phyloP scores from a whole-genome alignment of 1,140 invertebrate species.

The Protaetia brevitarsis region DNA sequence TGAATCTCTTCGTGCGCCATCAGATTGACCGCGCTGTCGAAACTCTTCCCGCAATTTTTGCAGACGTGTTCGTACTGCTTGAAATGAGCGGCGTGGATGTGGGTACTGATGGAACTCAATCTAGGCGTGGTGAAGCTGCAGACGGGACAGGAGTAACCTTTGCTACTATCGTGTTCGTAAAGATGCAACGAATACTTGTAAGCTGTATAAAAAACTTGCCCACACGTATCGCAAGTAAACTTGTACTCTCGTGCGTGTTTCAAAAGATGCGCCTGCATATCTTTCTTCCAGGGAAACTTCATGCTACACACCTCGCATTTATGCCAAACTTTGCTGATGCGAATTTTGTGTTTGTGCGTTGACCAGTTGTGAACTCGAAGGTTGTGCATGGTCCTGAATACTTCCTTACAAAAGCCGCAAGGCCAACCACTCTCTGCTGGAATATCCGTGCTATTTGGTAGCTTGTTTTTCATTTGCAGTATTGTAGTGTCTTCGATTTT shows the following conservation, averaged over 20 bases:
- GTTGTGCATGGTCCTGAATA: background rate
- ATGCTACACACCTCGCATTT: background rate
- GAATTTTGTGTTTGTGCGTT: background rate
- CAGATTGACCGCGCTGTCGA: conserved; percentile 38
- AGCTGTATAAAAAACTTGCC: background rate
- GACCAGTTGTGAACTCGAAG: background rate
- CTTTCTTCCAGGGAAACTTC: conserved; percentile 19
- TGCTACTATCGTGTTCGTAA: conserved; percentile 9
- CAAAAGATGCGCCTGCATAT: conserved; percentile 43
- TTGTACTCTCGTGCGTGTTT: conserved; percentile 24
- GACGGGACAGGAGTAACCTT: conserved; percentile 28
- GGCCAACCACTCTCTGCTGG: no score
- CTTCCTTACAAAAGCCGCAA: background rate
- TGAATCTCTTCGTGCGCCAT: conserved; percentile 62
- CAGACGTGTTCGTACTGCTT: conserved; percentile 49
- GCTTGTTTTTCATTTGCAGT: no score
- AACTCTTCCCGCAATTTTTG: conserved; percentile 53
- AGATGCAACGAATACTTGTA: conserved; percentile 37
- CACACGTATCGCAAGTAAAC: background rate
- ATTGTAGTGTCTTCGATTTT: no score
- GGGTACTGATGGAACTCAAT: conserved; percentile 33
- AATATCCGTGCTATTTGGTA: no score
- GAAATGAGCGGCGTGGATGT: conserved; percentile 37
- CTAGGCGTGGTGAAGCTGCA: conserved; percentile 34
- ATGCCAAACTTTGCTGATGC: background rate